These are phyloP conservation scores for Phallusia fumigata DNA, from an alignment of 23 tunicate species.

Conservation along the genomic window DNA sequence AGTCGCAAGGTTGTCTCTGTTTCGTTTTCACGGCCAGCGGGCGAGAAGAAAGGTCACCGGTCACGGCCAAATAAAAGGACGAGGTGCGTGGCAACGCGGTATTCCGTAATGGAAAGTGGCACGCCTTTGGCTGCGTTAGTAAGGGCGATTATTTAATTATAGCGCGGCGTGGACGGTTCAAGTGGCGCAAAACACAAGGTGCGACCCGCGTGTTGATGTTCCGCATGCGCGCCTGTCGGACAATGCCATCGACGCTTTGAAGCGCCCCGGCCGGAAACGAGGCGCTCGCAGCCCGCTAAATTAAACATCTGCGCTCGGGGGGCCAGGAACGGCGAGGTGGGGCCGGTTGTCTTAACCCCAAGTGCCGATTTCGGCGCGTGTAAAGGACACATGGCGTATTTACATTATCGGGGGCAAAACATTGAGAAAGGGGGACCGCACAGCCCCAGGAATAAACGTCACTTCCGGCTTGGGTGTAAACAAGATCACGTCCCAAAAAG, in stretches of 20 bases:
- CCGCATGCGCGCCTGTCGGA: neutral
- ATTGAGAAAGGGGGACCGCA: neutral
- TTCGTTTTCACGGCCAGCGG: neutral
- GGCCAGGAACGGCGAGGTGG: neutral
- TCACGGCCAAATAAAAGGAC: neutral
- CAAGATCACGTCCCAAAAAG: neutral
- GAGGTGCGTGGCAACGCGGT: neutral
- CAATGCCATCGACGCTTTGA: slow-evolving; percentile 5
- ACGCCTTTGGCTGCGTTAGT: neutral
- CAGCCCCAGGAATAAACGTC: neutral
- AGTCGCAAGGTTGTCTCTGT: neutral
- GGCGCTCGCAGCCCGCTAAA: neutral
- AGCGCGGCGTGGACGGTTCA: neutral
- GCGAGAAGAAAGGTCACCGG: neutral
- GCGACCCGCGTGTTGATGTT: slow-evolving; percentile 8
- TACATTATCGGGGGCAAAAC: neutral
- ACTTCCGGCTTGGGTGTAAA: neutral
- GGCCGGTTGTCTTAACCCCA: neutral
- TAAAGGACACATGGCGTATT: neutral
- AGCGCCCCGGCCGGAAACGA: slow-evolving; percentile 5
- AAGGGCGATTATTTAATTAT: neutral
- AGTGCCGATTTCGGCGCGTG: neutral
- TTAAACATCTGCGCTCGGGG: slow-evolving; percentile 1
- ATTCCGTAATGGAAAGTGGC: slow-evolving; percentile 2
- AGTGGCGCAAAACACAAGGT: neutral